phyloP scores from a whole-genome alignment of 2,888 invertebrate species.

The Drosophila affinis region DNA sequence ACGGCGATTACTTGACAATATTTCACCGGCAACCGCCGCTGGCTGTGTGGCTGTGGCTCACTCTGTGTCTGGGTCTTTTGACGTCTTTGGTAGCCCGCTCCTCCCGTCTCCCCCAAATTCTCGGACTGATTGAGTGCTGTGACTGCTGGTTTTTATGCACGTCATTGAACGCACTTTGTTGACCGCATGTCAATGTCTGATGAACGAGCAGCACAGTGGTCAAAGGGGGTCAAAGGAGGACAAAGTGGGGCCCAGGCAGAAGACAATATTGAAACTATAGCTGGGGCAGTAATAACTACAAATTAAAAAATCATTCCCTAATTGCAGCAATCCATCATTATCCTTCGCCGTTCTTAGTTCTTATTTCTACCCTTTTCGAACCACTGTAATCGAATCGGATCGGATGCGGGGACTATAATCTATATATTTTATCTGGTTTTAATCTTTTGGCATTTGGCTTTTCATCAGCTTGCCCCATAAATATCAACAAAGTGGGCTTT shows the following conservation, averaged over 20 bases:
- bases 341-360: conserved; percentile 2
- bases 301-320: conserved; percentile 32
- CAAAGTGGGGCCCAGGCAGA: conserved; percentile 15
- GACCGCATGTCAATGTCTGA: conserved; percentile 77
- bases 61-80: conserved; percentile 28
- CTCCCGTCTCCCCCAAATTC: conserved; percentile 50
- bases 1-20: conserved; percentile 81
- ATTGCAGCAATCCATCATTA: conserved; percentile 38
- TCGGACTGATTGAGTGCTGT: conserved; percentile 68
- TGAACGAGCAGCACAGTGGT: conserved; percentile 55
- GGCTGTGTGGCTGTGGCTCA: too few relatives aligned
- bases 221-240: too few relatives aligned
- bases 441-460: conserved; percentile 77
- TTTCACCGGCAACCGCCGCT: conserved; percentile 53
- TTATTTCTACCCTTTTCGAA: conserved; percentile 11
- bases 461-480: conserved; percentile 79
- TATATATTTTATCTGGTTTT: conserved; percentile 77
- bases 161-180: conserved; percentile 79
- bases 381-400: conserved; percentile 16
- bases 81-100: conserved; percentile 44
- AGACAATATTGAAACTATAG: conserved; percentile 8
- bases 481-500: conserved; percentile 76
- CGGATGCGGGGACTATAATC: conserved; percentile 58
- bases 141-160: conserved; percentile 71
- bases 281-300: conserved; percentile 10